phyloP scores from a whole-genome alignment of 2,113 vertebrate genomes.

The Scopus umbretta region DNA sequence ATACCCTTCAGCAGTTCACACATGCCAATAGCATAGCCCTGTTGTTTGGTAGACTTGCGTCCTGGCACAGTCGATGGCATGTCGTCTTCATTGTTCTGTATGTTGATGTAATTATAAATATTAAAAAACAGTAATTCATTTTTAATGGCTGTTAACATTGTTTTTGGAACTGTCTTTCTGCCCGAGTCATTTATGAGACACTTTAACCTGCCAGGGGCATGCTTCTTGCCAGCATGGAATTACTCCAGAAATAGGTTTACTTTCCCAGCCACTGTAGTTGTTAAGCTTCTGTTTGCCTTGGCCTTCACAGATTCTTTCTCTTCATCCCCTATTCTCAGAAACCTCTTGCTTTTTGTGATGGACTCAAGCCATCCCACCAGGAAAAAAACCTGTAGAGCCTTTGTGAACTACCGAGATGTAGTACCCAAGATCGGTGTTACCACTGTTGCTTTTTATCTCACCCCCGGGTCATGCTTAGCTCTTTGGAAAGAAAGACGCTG shows the following conservation, averaged over 20 bases:
- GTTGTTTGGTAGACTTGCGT: neutral
- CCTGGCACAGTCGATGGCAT: neutral
- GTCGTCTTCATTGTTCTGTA: slow-evolving; percentile 8
- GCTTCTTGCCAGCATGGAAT: slow-evolving; percentile 51
- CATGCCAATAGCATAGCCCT: neutral
- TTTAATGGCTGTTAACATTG: slow-evolving; percentile 62
- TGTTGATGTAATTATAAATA: slow-evolving; percentile 49
- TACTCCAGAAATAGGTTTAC: slow-evolving; percentile 44
- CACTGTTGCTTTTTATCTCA: neutral
- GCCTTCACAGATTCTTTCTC: neutral
- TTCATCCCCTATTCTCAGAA: neutral
- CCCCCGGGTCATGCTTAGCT: neutral
- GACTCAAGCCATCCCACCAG: neutral
- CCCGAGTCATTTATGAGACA: slow-evolving; percentile 45
- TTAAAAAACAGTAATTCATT: slow-evolving; percentile 56
- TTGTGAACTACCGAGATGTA: neutral
- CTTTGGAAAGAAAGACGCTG: neutral
- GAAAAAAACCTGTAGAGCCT: neutral
- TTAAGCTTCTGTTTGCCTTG: slow-evolving; percentile 28
- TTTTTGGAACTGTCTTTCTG: slow-evolving; percentile 56
- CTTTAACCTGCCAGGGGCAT: slow-evolving; percentile 37
- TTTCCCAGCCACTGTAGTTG: neutral
- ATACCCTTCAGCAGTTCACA: neutral
- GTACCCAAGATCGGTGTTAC: neutral
- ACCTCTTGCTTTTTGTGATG: neutral